Conservation (phyloP, 2,888 invertebrate species). For the Drosophila kambysellisi region DNA sequence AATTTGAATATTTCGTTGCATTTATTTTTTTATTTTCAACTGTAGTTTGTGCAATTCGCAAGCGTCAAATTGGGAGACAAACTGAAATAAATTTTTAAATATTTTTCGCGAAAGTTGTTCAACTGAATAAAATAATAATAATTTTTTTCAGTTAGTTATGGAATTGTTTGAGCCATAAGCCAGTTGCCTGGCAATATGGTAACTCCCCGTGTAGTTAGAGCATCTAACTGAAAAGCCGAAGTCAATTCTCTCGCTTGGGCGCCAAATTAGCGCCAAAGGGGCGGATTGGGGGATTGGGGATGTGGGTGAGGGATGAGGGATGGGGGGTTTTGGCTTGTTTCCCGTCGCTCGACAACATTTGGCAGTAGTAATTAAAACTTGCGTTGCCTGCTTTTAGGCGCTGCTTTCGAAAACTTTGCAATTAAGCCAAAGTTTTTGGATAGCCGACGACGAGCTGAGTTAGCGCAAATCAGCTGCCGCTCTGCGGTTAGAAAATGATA, state of each 20-base stretch:
- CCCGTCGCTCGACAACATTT: conserved; percentile 51
- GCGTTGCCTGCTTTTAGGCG: conserved; percentile 71
- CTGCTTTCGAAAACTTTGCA: conserved; percentile 68
- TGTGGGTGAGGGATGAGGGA: neutral
- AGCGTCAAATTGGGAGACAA: neutral
- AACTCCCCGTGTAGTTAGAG: conserved; percentile 17
- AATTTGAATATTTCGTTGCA: neutral
- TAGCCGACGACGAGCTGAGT: conserved; percentile 46
- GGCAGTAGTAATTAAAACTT: conserved; percentile 76
- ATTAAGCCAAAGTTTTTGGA: conserved; percentile 65
- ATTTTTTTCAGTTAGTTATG: neutral
- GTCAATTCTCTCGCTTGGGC: conserved; percentile 70
- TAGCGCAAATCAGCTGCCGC: conserved; percentile 68
- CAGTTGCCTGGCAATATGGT: conserved; percentile 8
- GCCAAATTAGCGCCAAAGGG: conserved; percentile 69
- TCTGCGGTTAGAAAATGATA: conserved; percentile 51
- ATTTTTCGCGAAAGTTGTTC: neutral
- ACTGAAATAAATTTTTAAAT: neutral
- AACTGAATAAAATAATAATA: neutral
- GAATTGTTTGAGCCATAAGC: neutral
- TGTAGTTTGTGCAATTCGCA: neutral
- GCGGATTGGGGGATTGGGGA: conserved; percentile 2
- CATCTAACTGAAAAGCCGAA: conserved; percentile 35
- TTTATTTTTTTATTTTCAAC: neutral
- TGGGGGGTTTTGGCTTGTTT: neutral